Base-by-base conservation (phyloP, 2,888 invertebrate genomes). In the Lepidonotus clava region DNA sequence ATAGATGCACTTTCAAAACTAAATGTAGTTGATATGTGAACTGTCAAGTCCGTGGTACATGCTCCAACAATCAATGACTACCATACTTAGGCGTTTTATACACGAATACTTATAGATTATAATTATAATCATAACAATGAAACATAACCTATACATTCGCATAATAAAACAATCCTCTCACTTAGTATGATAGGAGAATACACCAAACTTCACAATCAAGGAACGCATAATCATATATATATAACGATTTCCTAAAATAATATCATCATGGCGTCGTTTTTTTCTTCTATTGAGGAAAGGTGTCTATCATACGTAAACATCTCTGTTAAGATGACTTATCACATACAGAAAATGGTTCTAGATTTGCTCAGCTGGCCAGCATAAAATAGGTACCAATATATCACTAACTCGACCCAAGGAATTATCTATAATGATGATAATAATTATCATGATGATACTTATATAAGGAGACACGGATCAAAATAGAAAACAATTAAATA, bases 91-190 rank as follows among this genome's bases (percentile, higher is more conserved):
- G 28, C 11, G 5, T 28, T 61, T 28, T 61, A 28, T n/a, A n/a
- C n/a, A 28, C 28, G 4, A 24, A 11, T 61, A 61, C 61, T n/a
- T 18, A 24, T 11, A 24, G 18, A 53, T 11, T 53, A n/a, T 53
- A 32, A 28, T 61, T 61, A 61, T 61, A 61, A 11, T 11, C 28
- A 28, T 28, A 61, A 61, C 61, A 61, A 61, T 61, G 28, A 61
- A 61, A 61, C n/a, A 61, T 56, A 56, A 56, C 56, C 56, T 14
- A 56, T 61, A 61, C 61, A 28, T 61, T 61, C 28, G 21, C 61
- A 61, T 61, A 61, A 28, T 32, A 61, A 61, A 24, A 61, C 61
- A 61, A 28, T 61, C 61, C 61, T 24, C 28, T 24, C 24, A 61
- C 61, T 61, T 18, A 24, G 21, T 61, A 61, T n/a, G n/a, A n/a